Base-by-base conservation (phyloP, 1,140 invertebrate species). In the Leptopilina clavipes region DNA sequence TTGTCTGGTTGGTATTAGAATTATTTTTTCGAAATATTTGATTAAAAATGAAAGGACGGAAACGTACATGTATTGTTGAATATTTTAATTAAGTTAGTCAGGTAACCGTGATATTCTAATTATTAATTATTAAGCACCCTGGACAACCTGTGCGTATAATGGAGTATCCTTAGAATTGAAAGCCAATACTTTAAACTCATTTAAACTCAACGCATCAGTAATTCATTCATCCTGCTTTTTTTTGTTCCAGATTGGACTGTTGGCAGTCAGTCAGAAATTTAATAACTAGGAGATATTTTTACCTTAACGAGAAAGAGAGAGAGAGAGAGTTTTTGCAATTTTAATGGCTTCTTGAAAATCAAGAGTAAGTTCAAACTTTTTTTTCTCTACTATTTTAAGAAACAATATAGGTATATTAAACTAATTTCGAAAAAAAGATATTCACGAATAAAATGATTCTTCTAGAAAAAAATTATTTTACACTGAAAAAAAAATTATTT, bases 101-200 rank as follows among this genome's bases (percentile, higher is more conserved):
- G 22, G 22, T 65, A n/a, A 37, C 25, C 59, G 59, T 65, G 7
- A 65, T 22, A 22, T 65, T 6, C 25, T 31, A 65, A 65, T 65
- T 65, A 65, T 31, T 65, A 65, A 65, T 31, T 65, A 65, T 31
- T 31, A 31, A 65, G 59, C 59, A 65, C 25, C 25, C 59, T 31
- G 59, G 59, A 65, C 59, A 65, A 65, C 59, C 59, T 65, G 59
- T 65, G 59, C 59, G 12, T 25, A 40, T 40, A 65, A 65, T 65
- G 9, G 12, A 65, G 25, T n/a, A 37, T 65, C 25, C 25, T 31
- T 65, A 17, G 22, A 65, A 65, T 31, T 65, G 59, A 25, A 65
- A 65, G 59, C 22, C 22, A 22, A 65, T 65, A 65, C 59, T 65
- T 65, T 65, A n/a, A 31, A 65, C 25, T 65, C 59, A 65, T 65